Base-by-base conservation (phyloP, 1,140 invertebrate species). In the Euschistus heros region DNA sequence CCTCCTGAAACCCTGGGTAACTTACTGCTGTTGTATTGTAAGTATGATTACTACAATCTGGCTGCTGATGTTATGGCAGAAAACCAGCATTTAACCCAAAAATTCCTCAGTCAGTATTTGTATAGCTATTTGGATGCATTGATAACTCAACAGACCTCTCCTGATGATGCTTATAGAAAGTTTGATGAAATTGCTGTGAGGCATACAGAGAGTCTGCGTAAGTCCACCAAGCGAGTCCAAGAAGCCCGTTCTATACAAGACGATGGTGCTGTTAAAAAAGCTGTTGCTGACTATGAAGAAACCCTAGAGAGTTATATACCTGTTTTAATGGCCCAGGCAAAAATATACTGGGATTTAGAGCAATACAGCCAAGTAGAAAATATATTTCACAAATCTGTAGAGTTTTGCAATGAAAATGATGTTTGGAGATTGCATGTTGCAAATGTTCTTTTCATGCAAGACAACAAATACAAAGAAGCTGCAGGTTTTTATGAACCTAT, bases 391-490 rank as follows among this genome's bases (percentile, higher is more conserved):
- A 96, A 96, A 75, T 97, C 94, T 57, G 92, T 94, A 0, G 97
- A 99, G 74, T 98, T 98, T 76, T 98, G 95, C 73, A 95, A 93
- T 71, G 94, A 98, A 73, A 91, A 97, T 72, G 93, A 98, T 72
- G 85, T 89, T 1, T 99, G 96, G 96, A 89, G 94, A 69, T 78
- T 99, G 7, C 99, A 99, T 74, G 94, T 98, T 0, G 97, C 96
- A 0, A 97, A 99, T 74, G 96, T 98, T 2, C 78, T 99, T 6
- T 99, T 98, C 75, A 99, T 99, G 97, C 95, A 96, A 76, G 95
- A 96, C 75, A 95, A 92, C 73, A 98, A 98, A 76, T 98, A 96
- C 74, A 97, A 97, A 74, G 95, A 99, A 78, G 92, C 96, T 0
- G 91, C 93, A 2, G 92, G 91, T 50, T 99, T 99, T 78, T 99